Conservation (phyloP, 1,140 invertebrate species). For the Andrena cerasifolii region DNA sequence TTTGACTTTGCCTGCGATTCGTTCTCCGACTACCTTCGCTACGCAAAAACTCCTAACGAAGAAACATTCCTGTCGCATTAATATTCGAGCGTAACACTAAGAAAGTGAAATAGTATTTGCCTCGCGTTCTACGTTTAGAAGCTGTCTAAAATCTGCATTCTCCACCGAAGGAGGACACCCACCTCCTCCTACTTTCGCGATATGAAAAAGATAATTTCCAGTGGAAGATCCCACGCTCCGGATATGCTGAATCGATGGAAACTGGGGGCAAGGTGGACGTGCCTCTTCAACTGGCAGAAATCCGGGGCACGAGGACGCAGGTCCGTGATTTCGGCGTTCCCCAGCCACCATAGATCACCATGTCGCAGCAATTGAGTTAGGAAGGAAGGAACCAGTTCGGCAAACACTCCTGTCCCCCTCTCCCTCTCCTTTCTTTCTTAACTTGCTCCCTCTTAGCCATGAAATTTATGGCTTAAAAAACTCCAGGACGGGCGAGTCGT, state of each 20-base stretch:
- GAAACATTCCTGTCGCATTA: neutral
- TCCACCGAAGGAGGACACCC: neutral
- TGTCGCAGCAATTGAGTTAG: conserved; percentile 81
- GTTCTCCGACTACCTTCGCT: neutral
- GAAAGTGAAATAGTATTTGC: no score
- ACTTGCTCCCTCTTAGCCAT: conserved; percentile 49
- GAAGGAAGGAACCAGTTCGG: conserved; percentile 82
- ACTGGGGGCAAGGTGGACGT: conserved; percentile 35
- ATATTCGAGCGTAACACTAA: no score
- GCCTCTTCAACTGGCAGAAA: conserved; percentile 60
- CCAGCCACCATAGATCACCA: conserved; percentile 78
- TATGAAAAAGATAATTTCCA: conserved; percentile 14
- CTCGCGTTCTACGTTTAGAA: no score
- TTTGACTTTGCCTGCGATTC: conserved; percentile 3
- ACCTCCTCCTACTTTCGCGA: no score
- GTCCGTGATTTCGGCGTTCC: conserved; percentile 77
- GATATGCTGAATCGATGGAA: conserved; percentile 50
- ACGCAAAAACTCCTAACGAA: neutral
- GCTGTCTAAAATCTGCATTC: no score
- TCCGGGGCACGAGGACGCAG: conserved; percentile 71
- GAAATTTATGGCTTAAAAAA: conserved; percentile 83
- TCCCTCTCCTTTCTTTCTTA: conserved; percentile 26
- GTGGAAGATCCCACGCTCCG: no score
- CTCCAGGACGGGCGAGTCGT: conserved; percentile 77
- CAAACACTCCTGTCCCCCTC: conserved; percentile 77